Percentiles rank a stretch among this genome's conserved stretches.
phyloP scores from a whole-genome alignment of 2,888 invertebrate species.

The Drosophila nr. perissopoda region DNA sequence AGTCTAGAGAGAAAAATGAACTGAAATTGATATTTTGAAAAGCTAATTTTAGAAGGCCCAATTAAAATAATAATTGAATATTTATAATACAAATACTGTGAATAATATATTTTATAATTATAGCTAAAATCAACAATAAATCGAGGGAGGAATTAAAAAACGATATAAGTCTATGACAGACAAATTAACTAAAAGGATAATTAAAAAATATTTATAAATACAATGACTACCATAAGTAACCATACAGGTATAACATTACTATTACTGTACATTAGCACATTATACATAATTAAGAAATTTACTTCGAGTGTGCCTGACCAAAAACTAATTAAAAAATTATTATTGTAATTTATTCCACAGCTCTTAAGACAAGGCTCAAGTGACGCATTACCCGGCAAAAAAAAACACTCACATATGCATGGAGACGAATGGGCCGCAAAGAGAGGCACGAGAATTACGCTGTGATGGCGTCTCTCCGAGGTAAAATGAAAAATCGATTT shows the following conservation, averaged over 20 bases:
- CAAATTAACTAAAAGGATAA: neutral
- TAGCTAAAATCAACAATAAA: neutral
- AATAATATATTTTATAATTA: neutral
- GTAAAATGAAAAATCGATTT: conserved; percentile 72
- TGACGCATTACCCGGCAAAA: conserved; percentile 33
- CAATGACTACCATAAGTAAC: neutral
- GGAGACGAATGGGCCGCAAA: conserved; percentile 5
- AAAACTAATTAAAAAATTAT: conserved; percentile 4
- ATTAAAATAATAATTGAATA: neutral
- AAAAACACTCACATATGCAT: neutral
- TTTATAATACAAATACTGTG: neutral
- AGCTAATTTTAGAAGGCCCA: neutral
- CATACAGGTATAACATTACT: neutral
- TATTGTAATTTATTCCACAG: neutral
- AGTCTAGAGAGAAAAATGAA: neutral
- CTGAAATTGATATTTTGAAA: neutral
- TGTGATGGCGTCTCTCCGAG: conserved; percentile 4
- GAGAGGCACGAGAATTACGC: conserved; percentile 19
- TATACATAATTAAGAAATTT: neutral
- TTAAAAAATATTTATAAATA: neutral
- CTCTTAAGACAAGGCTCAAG: conserved; percentile 11
- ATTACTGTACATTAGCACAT: neutral
- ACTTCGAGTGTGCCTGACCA: neutral
- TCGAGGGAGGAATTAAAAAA: neutral
- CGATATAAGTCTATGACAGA: neutral